Percentiles rank a stretch among this genome's conserved stretches.
Evolutionary conservation across 2,888 invertebrate genomes (phyloP).

Genomic region (Agriotes lineatus): DNA sequence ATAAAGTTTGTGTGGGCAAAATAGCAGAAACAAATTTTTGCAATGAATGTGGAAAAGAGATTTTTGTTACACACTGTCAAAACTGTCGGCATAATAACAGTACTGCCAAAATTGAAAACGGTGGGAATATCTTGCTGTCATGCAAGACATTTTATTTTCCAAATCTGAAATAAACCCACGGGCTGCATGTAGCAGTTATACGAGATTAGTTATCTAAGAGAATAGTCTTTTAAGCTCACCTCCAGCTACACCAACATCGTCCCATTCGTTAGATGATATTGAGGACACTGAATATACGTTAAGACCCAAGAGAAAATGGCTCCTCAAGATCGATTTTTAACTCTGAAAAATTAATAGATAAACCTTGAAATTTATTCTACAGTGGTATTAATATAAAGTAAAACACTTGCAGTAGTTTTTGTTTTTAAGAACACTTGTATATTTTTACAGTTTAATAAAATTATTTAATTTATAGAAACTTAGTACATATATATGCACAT

Average conservation of each 20-base stretch:
- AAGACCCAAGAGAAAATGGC: background rate
- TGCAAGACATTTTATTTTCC: background rate
- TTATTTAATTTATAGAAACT: background rate
- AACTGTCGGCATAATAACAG: background rate
- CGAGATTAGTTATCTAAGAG: background rate
- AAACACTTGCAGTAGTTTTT: background rate
- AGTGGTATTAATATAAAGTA: background rate
- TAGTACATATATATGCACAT: background rate
- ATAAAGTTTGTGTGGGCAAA: background rate
- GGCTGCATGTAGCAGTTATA: background rate
- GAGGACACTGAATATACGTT: background rate
- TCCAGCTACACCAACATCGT: background rate
- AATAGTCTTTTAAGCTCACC: background rate
- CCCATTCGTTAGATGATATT: background rate
- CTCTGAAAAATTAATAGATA: background rate
- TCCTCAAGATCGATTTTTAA: background rate
- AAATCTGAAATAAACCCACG: background rate
- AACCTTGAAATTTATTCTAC: background rate
- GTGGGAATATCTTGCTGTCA: background rate
- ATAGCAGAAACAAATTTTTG: constrained; percentile 3
- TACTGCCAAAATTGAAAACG: background rate
- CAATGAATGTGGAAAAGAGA: background rate
- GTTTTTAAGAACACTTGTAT: background rate
- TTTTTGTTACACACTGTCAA: background rate
- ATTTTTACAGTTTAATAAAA: background rate